Percentiles rank a stretch among this genome's conserved stretches.
These are phyloP conservation scores for Oscheius sp. DNA, from an alignment of 1,140 invertebrate genomes.

Conservation along the genomic window DNA sequence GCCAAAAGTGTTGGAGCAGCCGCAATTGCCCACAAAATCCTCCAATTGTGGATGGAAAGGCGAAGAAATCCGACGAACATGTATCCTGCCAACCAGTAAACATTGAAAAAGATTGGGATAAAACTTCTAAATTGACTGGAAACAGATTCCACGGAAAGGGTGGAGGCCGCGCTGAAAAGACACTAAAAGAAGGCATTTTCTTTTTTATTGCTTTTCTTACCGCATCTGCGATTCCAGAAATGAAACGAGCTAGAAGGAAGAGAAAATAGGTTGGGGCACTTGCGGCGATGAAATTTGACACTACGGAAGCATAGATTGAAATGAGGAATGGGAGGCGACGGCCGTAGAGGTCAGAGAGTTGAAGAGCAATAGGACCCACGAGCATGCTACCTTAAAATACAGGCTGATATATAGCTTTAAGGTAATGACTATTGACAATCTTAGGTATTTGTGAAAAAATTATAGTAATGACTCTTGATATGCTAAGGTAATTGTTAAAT, in stretches of 20 bases:
- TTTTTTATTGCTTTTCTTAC: slow-evolving; percentile 11
- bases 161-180: slow-evolving; percentile 25
- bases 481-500: no score
- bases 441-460: no score
- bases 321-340: slow-evolving; percentile 33
- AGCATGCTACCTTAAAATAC: slow-evolving; percentile 39
- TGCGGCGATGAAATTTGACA: slow-evolving; percentile 29
- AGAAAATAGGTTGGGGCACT: slow-evolving; percentile 31
- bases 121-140: slow-evolving; percentile 33
- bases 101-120: slow-evolving; percentile 25
- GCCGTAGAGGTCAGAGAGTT: slow-evolving; percentile 34
- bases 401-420: no score
- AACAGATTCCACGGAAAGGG: slow-evolving; percentile 40
- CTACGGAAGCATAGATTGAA: slow-evolving; percentile 21
- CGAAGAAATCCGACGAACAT: slow-evolving; percentile 34
- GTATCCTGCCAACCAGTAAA: slow-evolving; percentile 41
- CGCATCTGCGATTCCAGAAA: slow-evolving; percentile 32
- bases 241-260: slow-evolving; percentile 33
- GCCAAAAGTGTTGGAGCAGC: slow-evolving; percentile 34
- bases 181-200: neutral
- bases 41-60: slow-evolving; percentile 33
- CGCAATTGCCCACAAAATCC: slow-evolving; percentile 27
- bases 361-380: slow-evolving; percentile 32
- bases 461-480: no score
- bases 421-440: no score